These are phyloP conservation scores for Branchellion lobata DNA, from an alignment of 2,888 invertebrate species.

Conservation along the genomic window DNA sequence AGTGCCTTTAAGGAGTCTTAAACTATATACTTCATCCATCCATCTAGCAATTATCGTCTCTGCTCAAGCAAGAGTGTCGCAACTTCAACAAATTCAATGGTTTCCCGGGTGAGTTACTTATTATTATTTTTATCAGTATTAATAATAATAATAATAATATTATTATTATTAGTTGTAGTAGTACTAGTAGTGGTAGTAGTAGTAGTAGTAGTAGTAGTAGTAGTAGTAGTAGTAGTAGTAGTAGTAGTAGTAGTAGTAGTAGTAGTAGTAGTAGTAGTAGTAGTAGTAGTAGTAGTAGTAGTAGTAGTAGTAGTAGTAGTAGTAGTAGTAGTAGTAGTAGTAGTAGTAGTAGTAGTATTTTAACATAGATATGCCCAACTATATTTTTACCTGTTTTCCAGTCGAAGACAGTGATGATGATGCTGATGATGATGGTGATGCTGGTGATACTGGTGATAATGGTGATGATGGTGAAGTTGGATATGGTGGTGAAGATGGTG, in stretches of 20 bases:
- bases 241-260: conserved; percentile 44
- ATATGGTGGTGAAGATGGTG: conserved; percentile 45
- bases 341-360: conserved; percentile 45
- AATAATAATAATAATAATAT: conserved; percentile 37
- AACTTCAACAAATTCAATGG: not conserved
- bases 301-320: conserved; percentile 46
- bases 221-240: conserved; percentile 46
- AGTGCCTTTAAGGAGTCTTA: too few relatives aligned
- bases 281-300: conserved; percentile 45
- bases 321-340: conserved; percentile 46
- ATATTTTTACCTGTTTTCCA: too few relatives aligned
- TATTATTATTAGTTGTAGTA: conserved; percentile 43
- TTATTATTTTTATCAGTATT: not conserved
- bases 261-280: conserved; percentile 44
- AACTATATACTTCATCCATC: too few relatives aligned
- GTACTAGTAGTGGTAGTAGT: conserved; percentile 43
- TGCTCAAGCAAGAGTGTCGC: not conserved
- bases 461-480: conserved; percentile 44
- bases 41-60: too few relatives aligned
- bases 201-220: conserved; percentile 45
- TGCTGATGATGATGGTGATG: not conserved
- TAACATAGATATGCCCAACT: too few relatives aligned
- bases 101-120: not conserved
- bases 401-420: not conserved
- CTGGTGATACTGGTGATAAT: conserved; percentile 25